Evolutionary conservation across 2,888 invertebrate genomes (phyloP).

Genomic region (Stenodema calcarata): DNA sequence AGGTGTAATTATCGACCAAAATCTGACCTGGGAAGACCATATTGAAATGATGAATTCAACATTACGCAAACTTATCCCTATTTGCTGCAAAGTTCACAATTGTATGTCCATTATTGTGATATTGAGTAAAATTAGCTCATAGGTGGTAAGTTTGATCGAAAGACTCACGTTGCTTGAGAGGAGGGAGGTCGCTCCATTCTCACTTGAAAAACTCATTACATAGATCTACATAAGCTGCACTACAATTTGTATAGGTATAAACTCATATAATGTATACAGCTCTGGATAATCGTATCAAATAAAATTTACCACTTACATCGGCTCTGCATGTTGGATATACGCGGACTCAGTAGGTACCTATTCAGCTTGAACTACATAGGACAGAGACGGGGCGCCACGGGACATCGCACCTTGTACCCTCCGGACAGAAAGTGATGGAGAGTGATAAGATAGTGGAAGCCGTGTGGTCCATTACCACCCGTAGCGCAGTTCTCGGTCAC

Average conservation of each 20-base stretch:
- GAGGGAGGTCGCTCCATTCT: too few relatives aligned
- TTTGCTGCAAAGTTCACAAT: not conserved
- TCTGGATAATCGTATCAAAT: too few relatives aligned
- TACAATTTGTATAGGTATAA: too few relatives aligned
- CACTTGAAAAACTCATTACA: too few relatives aligned
- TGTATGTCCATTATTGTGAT: not conserved
- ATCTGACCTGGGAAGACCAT: not conserved
- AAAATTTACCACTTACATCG: too few relatives aligned
- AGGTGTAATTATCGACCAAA: not conserved
- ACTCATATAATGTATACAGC: too few relatives aligned
- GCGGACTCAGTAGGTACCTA: too few relatives aligned
- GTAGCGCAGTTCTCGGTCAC: not conserved
- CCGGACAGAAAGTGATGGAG: not conserved
- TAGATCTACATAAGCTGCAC: too few relatives aligned
- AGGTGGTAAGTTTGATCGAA: too few relatives aligned
- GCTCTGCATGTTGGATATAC: too few relatives aligned
- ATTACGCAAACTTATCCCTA: not conserved
- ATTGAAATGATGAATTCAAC: not conserved
- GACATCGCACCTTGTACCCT: not conserved
- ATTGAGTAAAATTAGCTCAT: too few relatives aligned
- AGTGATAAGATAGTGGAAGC: not conserved
- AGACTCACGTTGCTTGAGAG: too few relatives aligned
- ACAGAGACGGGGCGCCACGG: not conserved
- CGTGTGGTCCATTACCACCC: conserved; percentile 31
- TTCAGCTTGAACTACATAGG: not conserved